Conservation (phyloP, 2,888 invertebrate genomes). For the Acanthosepion esculentum region DNA sequence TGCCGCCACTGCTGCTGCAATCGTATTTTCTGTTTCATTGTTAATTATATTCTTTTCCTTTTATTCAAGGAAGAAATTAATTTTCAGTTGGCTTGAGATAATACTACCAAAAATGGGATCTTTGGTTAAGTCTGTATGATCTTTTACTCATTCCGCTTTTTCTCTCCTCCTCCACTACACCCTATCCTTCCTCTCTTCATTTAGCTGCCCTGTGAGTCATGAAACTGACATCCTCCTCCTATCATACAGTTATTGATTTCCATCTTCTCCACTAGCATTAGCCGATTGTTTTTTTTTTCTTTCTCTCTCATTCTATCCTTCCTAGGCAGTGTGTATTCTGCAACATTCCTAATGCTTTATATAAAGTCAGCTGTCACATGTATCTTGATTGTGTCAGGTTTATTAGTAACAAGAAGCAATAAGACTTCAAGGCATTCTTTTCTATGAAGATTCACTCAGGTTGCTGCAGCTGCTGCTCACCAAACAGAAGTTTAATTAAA, state of each 20-base stretch:
- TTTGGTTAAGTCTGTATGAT: too few relatives aligned
- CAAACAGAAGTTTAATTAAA: not conserved
- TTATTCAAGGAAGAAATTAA: conserved; percentile 7
- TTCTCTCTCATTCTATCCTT: not conserved
- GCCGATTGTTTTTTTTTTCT: not conserved
- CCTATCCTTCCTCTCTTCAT: not conserved
- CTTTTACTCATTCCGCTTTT: too few relatives aligned
- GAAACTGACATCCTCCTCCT: conserved; percentile 33
- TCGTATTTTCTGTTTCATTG: not conserved
- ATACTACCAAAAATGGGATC: conserved; percentile 33
- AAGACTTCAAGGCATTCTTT: not conserved
- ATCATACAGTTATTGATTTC: conserved; percentile 2
- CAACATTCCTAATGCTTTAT: conserved; percentile 33
- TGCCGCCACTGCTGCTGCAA: not conserved
- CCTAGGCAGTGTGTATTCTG: too few relatives aligned
- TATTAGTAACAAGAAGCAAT: conserved; percentile 18
- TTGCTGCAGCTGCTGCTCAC: conserved; percentile 17
- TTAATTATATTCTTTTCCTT: conserved; percentile 8
- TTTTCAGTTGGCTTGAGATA: conserved; percentile 20
- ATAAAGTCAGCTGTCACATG: not conserved
- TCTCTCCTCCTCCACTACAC: not conserved
- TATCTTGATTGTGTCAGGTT: conserved; percentile 33
- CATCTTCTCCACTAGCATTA: conserved; percentile 14
- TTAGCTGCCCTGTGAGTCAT: conserved; percentile 33
- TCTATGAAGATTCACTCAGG: not conserved